These are phyloP conservation scores for Oncorhynchus masou DNA, from an alignment of 2,113 vertebrate species.

Conservation along the genomic window DNA sequence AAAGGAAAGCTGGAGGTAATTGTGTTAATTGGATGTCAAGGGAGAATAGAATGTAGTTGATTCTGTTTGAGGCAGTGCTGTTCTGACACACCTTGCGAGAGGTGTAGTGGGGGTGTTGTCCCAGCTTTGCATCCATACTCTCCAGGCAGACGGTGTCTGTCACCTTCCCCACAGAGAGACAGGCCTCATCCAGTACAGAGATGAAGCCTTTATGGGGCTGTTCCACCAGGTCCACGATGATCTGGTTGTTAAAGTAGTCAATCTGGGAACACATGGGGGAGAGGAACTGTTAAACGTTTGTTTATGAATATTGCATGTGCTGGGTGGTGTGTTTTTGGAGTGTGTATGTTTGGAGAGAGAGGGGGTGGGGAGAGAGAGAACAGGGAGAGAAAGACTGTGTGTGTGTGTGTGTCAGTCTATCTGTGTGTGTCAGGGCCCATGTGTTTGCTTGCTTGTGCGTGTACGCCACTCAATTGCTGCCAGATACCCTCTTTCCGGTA, in stretches of 20 bases:
- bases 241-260: conserved; percentile 90
- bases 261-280: conserved; percentile 66
- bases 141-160: conserved; percentile 86
- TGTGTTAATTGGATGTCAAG: too few relatives aligned
- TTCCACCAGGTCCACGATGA: conserved; percentile 92
- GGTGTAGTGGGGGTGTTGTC: conserved; percentile 86
- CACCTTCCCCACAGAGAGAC: conserved; percentile 80
- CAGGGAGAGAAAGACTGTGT: not conserved
- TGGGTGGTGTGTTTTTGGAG: not conserved
- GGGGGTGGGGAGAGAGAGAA: too few relatives aligned
- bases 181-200: conserved; percentile 89
- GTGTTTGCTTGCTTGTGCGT: too few relatives aligned
- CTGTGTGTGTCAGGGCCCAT: conserved; percentile 63
- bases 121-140: conserved; percentile 83
- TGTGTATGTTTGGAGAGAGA: too few relatives aligned
- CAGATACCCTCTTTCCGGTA: conserved; percentile 88
- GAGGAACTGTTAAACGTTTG: not conserved
- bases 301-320: not conserved
- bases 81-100: conserved; percentile 82
- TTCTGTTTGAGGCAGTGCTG: not conserved
- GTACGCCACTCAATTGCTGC: conserved; percentile 61
- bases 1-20: too few relatives aligned
- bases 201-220: conserved; percentile 85
- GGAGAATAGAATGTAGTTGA: too few relatives aligned
- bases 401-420: not conserved